Conservation (phyloP, 1,140 invertebrate genomes). For the Lamellibrachia luymesi region DNA sequence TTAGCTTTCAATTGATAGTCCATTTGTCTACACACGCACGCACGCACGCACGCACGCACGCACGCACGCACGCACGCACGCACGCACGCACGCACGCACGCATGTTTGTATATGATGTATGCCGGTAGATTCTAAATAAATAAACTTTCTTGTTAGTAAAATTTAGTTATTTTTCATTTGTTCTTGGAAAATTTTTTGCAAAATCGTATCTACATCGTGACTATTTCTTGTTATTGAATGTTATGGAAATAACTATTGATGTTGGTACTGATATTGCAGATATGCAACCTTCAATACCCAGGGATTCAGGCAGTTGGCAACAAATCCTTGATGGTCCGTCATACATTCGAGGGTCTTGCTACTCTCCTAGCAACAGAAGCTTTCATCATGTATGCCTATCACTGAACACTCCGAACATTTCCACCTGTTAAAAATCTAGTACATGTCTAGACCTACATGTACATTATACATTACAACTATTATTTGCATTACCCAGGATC, state of each 20-base stretch:
- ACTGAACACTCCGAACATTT: conserved; percentile 14
- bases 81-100: too few relatives aligned
- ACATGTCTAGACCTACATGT: background rate
- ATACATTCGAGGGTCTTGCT: background rate
- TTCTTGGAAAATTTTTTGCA: background rate
- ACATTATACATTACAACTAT: background rate
- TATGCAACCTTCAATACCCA: conserved; percentile 14
- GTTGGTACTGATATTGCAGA: conserved; percentile 16
- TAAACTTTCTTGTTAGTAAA: background rate
- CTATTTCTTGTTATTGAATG: conserved; percentile 14
- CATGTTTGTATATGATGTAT: conserved; percentile 1
- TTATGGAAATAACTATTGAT: background rate
- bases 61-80: too few relatives aligned
- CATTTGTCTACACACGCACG: too few relatives aligned
- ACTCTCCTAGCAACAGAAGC: conserved; percentile 14
- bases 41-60: too few relatives aligned
- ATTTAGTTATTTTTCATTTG: background rate
- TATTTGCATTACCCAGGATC: background rate
- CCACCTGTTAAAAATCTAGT: conserved; percentile 2
- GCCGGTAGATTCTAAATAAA: conserved; percentile 11
- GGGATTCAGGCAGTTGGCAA: conserved; percentile 13
- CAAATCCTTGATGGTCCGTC: conserved; percentile 7
- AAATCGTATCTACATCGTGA: background rate
- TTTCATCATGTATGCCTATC: conserved; percentile 13
- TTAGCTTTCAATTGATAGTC: too few relatives aligned